phyloP scores from a whole-genome alignment of 2,797 vertebrate species.

The Phyllotis vaccarum region DNA sequence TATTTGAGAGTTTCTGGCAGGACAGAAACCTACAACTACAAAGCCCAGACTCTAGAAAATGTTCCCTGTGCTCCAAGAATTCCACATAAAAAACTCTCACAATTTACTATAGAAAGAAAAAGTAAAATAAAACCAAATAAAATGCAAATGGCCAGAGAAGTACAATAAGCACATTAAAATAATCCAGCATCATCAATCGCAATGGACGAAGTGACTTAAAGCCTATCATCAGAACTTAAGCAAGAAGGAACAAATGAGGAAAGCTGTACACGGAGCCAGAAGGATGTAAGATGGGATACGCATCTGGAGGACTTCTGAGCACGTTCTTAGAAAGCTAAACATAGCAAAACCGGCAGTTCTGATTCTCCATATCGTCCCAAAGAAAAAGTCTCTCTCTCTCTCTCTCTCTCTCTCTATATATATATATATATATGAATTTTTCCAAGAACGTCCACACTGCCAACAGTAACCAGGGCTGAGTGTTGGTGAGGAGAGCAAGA shows the following conservation, averaged over 20 bases:
- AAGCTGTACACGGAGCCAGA: not conserved
- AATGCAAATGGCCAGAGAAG: not conserved
- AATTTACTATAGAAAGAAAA: not conserved
- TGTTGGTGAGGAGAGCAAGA: not conserved
- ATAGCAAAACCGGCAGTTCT: not conserved
- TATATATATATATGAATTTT: not conserved
- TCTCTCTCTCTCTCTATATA: too few relatives aligned
- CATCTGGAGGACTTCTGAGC: not conserved
- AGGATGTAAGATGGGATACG: fast-evolving
- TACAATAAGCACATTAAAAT: not conserved
- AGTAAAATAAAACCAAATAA: not conserved
- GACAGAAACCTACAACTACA: too few relatives aligned
- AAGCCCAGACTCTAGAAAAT: not conserved
- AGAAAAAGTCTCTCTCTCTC: too few relatives aligned
- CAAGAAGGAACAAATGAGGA: not conserved
- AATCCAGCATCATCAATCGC: not conserved
- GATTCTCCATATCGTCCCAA: not conserved
- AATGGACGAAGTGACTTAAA: not conserved
- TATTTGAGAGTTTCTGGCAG: too few relatives aligned
- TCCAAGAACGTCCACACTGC: not conserved
- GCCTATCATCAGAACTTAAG: not conserved
- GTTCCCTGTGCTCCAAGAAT: not conserved
- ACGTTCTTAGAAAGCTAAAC: not conserved
- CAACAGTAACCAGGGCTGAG: not conserved
- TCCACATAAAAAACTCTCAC: not conserved